A percentile compares a stretch with the other conserved stretches of the same genome.
These are phyloP conservation scores for Protomyctophum bolini DNA, from an alignment of 2,113 vertebrate species.

Conservation along the genomic window DNA sequence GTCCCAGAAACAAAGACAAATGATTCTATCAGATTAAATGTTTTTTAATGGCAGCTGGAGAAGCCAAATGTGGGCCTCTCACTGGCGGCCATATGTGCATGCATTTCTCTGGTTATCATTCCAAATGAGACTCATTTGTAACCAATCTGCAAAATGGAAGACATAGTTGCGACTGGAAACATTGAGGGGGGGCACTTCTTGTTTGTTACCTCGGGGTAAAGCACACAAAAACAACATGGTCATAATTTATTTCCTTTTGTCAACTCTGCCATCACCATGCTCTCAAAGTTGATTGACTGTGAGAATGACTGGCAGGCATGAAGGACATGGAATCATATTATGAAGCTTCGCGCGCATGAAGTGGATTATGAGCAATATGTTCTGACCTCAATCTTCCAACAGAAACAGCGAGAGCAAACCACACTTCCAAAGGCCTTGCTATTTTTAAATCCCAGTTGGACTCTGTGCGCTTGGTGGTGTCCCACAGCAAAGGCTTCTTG, in stretches of 20 bases:
- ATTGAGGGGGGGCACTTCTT: slow-evolving; percentile 39
- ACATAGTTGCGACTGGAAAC: slow-evolving; percentile 53
- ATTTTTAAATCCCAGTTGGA: slow-evolving; percentile 73
- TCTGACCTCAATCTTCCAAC: slow-evolving; percentile 63
- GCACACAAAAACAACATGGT: slow-evolving; percentile 32
- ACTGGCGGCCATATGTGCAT: slow-evolving; percentile 88
- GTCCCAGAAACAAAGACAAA: slow-evolving; percentile 92
- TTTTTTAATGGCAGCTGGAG: slow-evolving; percentile 91
- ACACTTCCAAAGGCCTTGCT: slow-evolving; percentile 62
- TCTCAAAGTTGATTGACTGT: slow-evolving; percentile 50
- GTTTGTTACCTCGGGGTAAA: slow-evolving; percentile 63
- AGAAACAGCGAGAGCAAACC: slow-evolving; percentile 64
- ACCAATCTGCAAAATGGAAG: slow-evolving; percentile 71
- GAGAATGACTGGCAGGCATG: slow-evolving; percentile 46
- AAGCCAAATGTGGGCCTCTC: slow-evolving; percentile 77
- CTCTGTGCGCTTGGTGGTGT: slow-evolving; percentile 23
- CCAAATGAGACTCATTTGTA: slow-evolving; percentile 94
- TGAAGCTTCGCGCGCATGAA: slow-evolving; percentile 62
- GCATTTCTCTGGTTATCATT: slow-evolving; percentile 88
- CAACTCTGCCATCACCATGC: slow-evolving; percentile 15
- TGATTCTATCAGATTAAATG: slow-evolving; percentile 94
- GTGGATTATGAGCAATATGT: slow-evolving; percentile 60
- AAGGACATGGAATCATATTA: slow-evolving; percentile 40
- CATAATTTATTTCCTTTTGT: slow-evolving; percentile 51
- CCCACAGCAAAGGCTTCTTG: slow-evolving; percentile 69